phyloP scores from a whole-genome alignment of 2,888 invertebrate genomes.

The Listrodromus nycthemerus region DNA sequence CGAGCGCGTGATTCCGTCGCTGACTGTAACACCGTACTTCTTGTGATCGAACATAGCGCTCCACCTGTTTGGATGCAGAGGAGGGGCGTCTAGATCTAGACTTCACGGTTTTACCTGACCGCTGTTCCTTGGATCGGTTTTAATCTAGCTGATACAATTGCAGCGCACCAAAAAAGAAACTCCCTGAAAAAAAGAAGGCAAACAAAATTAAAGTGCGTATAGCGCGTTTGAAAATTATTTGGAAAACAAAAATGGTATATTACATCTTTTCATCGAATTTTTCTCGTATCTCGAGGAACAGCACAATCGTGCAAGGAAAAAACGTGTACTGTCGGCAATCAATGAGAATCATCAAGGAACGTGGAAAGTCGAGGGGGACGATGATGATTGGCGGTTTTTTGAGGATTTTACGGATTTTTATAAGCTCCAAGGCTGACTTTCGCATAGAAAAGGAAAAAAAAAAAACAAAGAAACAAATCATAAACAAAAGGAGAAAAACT shows the following conservation, averaged over 20 bases:
- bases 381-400: conserved; percentile 65
- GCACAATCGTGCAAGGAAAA: neutral
- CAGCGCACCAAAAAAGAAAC: conserved; percentile 69
- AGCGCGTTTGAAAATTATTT: conserved; percentile 10
- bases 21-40: conserved; percentile 98
- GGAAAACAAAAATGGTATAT: neutral
- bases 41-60: conserved; percentile 87
- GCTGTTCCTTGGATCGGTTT: conserved; percentile 70
- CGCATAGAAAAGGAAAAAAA: conserved; percentile 59
- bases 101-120: conserved; percentile 71
- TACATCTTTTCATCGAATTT: conserved; percentile 37
- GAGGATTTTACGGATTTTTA: conserved; percentile 73
- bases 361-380: neutral
- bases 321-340: neutral
- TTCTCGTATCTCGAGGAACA: conserved; percentile 27
- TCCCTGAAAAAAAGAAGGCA: conserved; percentile 42
- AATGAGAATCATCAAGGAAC: neutral
- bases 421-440: conserved; percentile 72
- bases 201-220: conserved; percentile 23
- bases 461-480: neutral
- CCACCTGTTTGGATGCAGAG: conserved; percentile 76
- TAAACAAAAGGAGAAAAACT: neutral
- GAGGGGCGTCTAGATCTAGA: conserved; percentile 72
- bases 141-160: conserved; percentile 74
- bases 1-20: conserved; percentile 96